phyloP scores from a whole-genome alignment of 2,113 vertebrate species.

The Nyctibius bracteatus region DNA sequence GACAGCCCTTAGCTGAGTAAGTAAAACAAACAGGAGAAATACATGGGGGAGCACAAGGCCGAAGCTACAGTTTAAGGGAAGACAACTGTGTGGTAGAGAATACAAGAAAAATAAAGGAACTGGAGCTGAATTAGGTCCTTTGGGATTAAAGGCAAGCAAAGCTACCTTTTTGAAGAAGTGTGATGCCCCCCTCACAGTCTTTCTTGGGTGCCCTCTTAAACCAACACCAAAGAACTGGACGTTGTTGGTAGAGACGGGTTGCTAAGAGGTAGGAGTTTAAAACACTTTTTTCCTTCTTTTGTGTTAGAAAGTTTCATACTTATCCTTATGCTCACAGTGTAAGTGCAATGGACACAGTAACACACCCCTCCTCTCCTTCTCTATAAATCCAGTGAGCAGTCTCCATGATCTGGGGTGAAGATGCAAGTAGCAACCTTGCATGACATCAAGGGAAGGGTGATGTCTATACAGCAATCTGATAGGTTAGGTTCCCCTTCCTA shows the following conservation, averaged over 20 bases:
- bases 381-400: not conserved
- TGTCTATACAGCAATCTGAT: too few species aligned
- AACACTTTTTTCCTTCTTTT: not conserved
- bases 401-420: not conserved
- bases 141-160: not conserved
- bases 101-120: not conserved
- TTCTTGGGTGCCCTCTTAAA: not conserved
- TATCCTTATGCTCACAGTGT: accelerated
- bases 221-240: not conserved
- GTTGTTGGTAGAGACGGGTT: accelerated
- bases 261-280: not conserved
- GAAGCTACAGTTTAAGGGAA: not conserved
- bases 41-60: accelerated
- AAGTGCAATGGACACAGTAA: not conserved
- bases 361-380: not conserved
- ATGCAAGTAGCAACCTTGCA: not conserved
- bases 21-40: not conserved
- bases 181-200: not conserved
- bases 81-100: not conserved
- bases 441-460: not conserved
- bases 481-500: not conserved
- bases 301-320: not conserved
- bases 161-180: not conserved
- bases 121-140: not conserved
- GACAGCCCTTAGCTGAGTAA: not conserved